phyloP scores from a whole-genome alignment of 2,113 vertebrate genomes.

The Piaya cayana region DNA sequence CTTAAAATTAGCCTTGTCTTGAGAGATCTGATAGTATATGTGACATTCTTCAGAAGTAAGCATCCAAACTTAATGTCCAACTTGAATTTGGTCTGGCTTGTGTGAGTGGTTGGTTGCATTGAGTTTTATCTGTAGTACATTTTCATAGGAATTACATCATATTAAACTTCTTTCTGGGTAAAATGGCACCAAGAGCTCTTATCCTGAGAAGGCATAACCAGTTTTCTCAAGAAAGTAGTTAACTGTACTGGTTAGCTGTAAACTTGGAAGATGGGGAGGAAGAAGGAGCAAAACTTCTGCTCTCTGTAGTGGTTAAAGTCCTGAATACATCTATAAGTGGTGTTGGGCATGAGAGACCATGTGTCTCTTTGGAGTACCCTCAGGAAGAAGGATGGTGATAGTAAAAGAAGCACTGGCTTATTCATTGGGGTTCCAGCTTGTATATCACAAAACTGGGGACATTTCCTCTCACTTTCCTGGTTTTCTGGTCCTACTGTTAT shows the following conservation, averaged over 20 bases:
- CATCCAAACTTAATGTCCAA: background rate
- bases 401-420: background rate
- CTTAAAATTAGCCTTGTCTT: background rate
- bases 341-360: rapidly evolving
- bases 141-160: background rate
- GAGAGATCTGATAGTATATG: background rate
- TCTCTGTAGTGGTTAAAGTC: background rate
- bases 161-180: background rate
- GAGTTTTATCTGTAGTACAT: background rate
- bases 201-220: background rate
- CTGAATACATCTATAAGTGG: background rate
- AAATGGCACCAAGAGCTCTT: background rate
- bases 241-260: background rate
- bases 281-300: background rate
- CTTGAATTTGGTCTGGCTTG: background rate
- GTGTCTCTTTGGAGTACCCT: rapidly evolving
- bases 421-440: background rate
- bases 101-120: background rate
- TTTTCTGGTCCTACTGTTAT: background rate
- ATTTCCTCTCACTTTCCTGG: background rate
- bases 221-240: background rate
- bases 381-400: background rate
- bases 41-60: background rate
- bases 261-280: background rate
- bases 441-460: background rate